phyloP scores from a whole-genome alignment of 2,797 vertebrate species.

The Kryptolebias ocellatus region DNA sequence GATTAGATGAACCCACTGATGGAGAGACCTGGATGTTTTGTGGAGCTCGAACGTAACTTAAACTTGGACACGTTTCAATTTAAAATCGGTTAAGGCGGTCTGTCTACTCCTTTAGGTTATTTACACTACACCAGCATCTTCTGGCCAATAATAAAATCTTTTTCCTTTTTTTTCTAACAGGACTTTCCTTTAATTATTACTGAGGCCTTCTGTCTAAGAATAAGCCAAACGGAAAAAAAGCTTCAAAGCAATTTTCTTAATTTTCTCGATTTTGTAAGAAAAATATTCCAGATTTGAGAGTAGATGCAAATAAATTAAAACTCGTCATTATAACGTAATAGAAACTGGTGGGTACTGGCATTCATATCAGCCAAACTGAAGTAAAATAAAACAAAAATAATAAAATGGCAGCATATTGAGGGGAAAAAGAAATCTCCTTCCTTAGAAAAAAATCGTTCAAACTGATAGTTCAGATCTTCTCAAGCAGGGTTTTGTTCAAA shows the following conservation, averaged over 20 bases:
- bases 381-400: constrained; percentile 43
- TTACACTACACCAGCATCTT: constrained; percentile 28
- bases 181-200: constrained; percentile 31
- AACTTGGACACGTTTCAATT: constrained; percentile 25
- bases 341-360: constrained; percentile 48
- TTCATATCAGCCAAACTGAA: constrained; percentile 43
- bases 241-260: constrained; percentile 43
- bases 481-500: no score
- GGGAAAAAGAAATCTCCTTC: constrained; percentile 47
- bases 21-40: constrained; percentile 24
- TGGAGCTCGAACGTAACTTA: constrained; percentile 29
- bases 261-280: constrained; percentile 29
- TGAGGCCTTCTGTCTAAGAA: constrained; percentile 36
- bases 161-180: constrained; percentile 14
- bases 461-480: no score
- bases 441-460: not conserved
- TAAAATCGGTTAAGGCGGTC: constrained; percentile 44
- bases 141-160: constrained; percentile 26
- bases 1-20: constrained; percentile 28
- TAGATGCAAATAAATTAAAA: constrained; percentile 62
- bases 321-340: constrained; percentile 61
- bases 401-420: constrained; percentile 47
- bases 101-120: constrained; percentile 23
- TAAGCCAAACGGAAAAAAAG: not conserved
- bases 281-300: constrained; percentile 41